These are phyloP conservation scores for Halcyon leucocephala DNA, from an alignment of 2,797 vertebrate species.

Conservation along the genomic window DNA sequence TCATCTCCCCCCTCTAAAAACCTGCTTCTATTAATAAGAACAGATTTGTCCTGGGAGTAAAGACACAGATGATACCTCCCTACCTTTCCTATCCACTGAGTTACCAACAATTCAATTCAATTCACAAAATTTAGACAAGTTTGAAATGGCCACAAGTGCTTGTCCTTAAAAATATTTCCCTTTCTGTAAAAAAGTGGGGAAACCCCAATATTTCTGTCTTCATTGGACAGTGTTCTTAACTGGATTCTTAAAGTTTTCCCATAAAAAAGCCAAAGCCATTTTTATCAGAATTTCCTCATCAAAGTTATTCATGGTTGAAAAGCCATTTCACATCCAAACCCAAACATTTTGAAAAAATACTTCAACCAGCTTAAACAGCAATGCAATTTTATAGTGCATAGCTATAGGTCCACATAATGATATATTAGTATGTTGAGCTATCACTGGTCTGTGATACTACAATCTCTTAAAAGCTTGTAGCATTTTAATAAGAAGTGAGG, in stretches of 20 bases:
- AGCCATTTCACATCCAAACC: constrained; percentile 27
- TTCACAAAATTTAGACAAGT: neutral
- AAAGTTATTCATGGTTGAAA: neutral
- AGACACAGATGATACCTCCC: neutral
- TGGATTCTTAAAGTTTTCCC: neutral
- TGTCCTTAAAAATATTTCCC: neutral
- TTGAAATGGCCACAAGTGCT: neutral
- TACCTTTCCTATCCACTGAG: neutral
- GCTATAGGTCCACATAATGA: constrained; percentile 26
- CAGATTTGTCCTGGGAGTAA: neutral
- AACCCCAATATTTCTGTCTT: neutral
- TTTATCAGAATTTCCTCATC: constrained; percentile 23
- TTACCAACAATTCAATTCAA: neutral
- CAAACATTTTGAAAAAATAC: constrained; percentile 27
- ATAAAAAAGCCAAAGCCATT: neutral
- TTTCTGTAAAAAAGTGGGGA: neutral
- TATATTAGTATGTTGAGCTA: constrained; percentile 21
- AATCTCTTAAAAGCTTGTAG: constrained; percentile 35
- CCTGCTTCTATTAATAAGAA: neutral
- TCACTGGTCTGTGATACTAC: constrained; percentile 12
- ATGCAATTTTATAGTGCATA: neutral
- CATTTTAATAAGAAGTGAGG: constrained; percentile 62
- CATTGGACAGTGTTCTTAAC: neutral
- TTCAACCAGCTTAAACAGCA: constrained; percentile 26
- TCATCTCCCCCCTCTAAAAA: neutral